Evolutionary conservation across 2,113 vertebrate species (phyloP), one percentile per base, ranked within the genome.

Genomic region (Cynocephalus volans): DNA sequence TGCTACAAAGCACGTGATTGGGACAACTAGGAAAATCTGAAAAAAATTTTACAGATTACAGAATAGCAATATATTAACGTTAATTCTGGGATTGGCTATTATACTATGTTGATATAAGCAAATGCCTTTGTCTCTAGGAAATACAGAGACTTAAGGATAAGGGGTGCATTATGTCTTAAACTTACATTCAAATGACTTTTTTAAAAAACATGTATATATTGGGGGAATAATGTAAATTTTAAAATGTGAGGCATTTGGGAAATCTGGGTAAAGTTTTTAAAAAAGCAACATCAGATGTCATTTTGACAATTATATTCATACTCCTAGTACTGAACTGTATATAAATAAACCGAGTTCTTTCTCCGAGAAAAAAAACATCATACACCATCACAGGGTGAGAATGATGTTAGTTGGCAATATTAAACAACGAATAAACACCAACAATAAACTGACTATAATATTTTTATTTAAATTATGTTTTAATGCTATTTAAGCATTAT

Each of bases 391-490:
- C 72, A 56, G 54, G 48, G 50, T 48, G 41, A 77, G 33, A 75
- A 9, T 80, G 94, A 92, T 41, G n/a, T 2, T 95, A 58, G 28
- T 7, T 65, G 24, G 26, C 52, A 92, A 56, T 64, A 88, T 76
- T 89, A 88, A 88, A 67, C 69, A 91, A 73, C 26, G 67, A 88
- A 82, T 58, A 83, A 5, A 84, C 21, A 83, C 28, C 65, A 89
- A 81, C 58, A 94, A 93, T 67, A 86, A 96, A 50, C 52, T 94
- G 31, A 69, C 58, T 73, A 12, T 41, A 90, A 83, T 31, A 83
- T 23, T 70, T 90, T 93, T 58, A 82, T 82, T 79, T 96, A 95
- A 97, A 88, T 15, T 90, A 76, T 64, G 41, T 76, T 17, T 94
- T 67, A 77, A 93, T 72, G 48, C 33, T 87, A 75, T 58, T 41